Percentiles rank a stretch among this genome's conserved stretches.
Evolutionary conservation across 92 coral and sea anemone species (phyloP).

Genomic region (Porites evermanni): DNA sequence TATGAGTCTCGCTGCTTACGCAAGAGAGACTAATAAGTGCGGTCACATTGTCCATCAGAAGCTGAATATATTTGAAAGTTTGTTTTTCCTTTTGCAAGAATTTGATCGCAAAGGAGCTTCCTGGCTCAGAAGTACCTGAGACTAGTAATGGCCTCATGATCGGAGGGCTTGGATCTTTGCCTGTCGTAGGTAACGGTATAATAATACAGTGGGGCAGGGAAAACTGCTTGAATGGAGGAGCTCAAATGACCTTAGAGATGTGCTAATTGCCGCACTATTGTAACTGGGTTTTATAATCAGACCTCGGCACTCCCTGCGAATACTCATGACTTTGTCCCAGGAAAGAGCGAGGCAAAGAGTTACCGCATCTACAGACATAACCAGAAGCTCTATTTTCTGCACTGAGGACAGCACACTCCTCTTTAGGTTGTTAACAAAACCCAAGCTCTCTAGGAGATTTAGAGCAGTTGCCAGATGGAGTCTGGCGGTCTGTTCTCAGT

Average conservation of each 20-base stretch:
- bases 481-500: no score
- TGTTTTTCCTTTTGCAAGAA: no score
- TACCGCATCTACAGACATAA: neutral
- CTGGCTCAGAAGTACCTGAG: conserved; percentile 25
- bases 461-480: no score
- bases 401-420: no score
- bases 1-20: no score
- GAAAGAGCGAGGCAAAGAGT: conserved; percentile 44
- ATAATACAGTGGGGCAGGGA: conserved; percentile 50
- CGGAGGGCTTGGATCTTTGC: conserved; percentile 42
- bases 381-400: no score
- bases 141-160: conserved; percentile 18
- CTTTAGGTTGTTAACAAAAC: no score
- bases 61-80: no score
- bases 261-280: conserved; percentile 44
- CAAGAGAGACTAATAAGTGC: no score
- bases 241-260: conserved; percentile 37
- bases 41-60: no score
- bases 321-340: conserved; percentile 37
- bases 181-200: conserved; percentile 36
- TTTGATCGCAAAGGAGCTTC: conserved; percentile 9
- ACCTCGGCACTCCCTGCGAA: conserved; percentile 39
- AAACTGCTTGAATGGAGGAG: conserved; percentile 36
- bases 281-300: conserved; percentile 21
- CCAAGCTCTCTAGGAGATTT: no score